These are phyloP conservation scores for Acridotheres tristis DNA, from an alignment of 2,797 vertebrate genomes.

Conservation along the genomic window DNA sequence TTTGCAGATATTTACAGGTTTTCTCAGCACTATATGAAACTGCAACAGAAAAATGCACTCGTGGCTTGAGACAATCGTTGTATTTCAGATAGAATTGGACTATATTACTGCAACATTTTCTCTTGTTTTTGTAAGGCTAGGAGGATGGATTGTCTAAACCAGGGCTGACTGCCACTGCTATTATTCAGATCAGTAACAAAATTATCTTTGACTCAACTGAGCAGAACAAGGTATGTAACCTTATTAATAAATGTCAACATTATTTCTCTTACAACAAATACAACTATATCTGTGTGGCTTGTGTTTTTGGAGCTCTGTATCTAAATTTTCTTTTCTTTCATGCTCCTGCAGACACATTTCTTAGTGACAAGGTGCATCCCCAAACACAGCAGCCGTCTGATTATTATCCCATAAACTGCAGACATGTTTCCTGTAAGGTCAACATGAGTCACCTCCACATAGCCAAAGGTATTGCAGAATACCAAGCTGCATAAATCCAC, in stretches of 20 bases:
- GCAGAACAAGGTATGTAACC: not conserved
- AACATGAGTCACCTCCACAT: not conserved
- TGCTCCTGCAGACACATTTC: not conserved
- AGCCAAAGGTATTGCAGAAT: not conserved
- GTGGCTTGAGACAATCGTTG: not conserved
- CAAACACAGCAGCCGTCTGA: not conserved
- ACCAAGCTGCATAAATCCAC: not conserved
- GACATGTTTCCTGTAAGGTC: not conserved
- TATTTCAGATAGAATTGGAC: not conserved
- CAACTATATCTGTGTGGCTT: not conserved
- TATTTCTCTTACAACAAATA: not conserved
- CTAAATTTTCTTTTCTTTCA: not conserved
- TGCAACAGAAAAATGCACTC: not conserved
- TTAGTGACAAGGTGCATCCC: not conserved
- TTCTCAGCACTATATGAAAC: not conserved
- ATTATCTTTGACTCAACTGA: slow-evolving; percentile 7
- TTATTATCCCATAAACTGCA: not conserved
- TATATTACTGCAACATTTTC: not conserved
- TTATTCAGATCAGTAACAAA: slow-evolving; percentile 31
- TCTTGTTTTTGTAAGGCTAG: not conserved
- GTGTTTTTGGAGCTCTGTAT: not conserved
- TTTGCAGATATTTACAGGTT: not conserved
- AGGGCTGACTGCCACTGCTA: not conserved
- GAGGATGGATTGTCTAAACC: not conserved
- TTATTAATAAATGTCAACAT: not conserved